Percentiles rank a stretch among this genome's conserved stretches.
phyloP scores from a whole-genome alignment of 1,140 invertebrate genomes.

The Scylla paramamosain region DNA sequence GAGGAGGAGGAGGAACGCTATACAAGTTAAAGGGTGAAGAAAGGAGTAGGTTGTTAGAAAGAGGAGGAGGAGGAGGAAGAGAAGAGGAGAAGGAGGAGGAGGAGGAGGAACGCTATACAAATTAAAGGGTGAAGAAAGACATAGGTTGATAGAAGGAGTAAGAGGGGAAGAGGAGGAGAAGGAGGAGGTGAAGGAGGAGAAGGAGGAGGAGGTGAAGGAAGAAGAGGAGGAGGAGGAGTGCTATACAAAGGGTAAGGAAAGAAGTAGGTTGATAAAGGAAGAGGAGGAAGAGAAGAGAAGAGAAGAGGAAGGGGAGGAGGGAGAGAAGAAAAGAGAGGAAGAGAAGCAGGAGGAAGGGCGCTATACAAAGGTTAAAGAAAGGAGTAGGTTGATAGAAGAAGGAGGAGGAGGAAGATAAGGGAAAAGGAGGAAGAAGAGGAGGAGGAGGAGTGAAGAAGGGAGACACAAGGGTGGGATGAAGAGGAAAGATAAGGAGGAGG shows the following conservation, averaged over 20 bases:
- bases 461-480: too few relatives aligned
- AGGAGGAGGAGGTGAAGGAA: not conserved
- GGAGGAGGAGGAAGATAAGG: not conserved
- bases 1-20: not conserved
- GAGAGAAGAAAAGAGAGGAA: not conserved
- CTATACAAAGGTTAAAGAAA: too few relatives aligned
- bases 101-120: too few relatives aligned
- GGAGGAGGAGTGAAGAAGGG: too few relatives aligned
- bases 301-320: not conserved
- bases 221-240: not conserved
- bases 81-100: too few relatives aligned
- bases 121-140: too few relatives aligned
- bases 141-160: too few relatives aligned
- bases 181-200: too few relatives aligned
- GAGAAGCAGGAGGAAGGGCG: too few relatives aligned
- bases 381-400: not conserved
- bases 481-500: not conserved
- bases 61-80: not conserved
- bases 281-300: not conserved
- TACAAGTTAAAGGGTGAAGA: not conserved
- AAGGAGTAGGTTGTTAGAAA: not conserved
- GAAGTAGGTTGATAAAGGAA: not conserved
- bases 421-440: not conserved
- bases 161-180: too few relatives aligned
- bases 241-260: not conserved